Base-by-base conservation (phyloP, 2,888 invertebrate genomes). In the Dasypolia templi region DNA sequence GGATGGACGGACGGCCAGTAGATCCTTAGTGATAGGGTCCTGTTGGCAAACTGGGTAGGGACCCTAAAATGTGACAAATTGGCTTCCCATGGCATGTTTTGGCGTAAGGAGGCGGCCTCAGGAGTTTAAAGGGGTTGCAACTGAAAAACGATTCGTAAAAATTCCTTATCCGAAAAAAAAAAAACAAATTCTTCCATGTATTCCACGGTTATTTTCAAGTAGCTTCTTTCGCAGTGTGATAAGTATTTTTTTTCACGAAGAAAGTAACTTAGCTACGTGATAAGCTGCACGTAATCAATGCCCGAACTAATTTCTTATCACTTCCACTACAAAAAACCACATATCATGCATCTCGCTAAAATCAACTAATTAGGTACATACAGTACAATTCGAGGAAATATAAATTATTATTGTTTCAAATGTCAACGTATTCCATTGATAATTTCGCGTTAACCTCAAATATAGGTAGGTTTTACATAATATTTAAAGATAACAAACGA, bases 391-490 rank as follows among this genome's bases (percentile, higher is more conserved):
- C 12, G 12, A 59, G 51, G 72, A 62, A 64, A 81, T 81, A 51
- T 22, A 46, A 12, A 51, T n/a, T 35, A 22, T 62, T 51, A 53
- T 29, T 59, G 17, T 58, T 66, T 32, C 2, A 53, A 49, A 42
- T 44, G 51, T n/a, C 26, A 35, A 55, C 58, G 46, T 42, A 29
- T 42, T 66, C 12, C 58, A 75, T 71, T 81, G 64, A 72, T 61
- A 76, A 80, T 53, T 39, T 56, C 1, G 2, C 17, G 56, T 51
- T 55, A 51, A 68, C 56, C 67, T 46, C 49, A 61, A 12, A 14
- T 61, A 55, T 65, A 39, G 12, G 29, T 70, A 44, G 1, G 32
- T 72, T 62, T 72, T 77, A 84, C 58, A 70, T 77, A 75, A 72
- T 61, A 55, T 39, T 7, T 42, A 11, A 14, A 46, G 83, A 82